A percentile compares a stretch with the other conserved stretches of the same genome.
phyloP scores from a whole-genome alignment of 2,113 vertebrate species.

The Junco hyemalis region DNA sequence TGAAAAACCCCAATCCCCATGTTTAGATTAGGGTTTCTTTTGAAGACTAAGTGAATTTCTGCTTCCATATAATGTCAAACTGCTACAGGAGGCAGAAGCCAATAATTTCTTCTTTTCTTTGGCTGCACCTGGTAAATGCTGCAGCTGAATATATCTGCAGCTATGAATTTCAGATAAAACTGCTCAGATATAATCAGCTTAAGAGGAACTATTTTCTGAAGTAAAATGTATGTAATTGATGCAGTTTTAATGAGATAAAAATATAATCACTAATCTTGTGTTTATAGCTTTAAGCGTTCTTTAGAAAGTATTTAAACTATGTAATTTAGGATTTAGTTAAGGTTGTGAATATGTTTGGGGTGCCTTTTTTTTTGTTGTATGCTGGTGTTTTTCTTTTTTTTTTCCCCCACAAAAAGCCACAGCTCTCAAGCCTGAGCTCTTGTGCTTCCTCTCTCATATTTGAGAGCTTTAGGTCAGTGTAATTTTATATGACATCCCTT shows the following conservation, averaged over 20 bases:
- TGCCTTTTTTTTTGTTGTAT: neutral
- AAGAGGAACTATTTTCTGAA: slow-evolving; percentile 27
- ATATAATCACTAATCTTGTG: neutral
- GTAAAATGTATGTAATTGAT: neutral
- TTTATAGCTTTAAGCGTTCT: neutral
- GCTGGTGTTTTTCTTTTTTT: rapidly evolving
- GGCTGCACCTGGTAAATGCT: neutral
- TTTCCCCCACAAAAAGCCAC: neutral
- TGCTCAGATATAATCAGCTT: slow-evolving; percentile 18
- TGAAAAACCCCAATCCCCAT: neutral
- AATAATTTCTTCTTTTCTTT: slow-evolving; percentile 16
- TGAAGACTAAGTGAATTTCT: neutral
- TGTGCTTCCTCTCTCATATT: neutral
- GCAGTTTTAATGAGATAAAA: neutral
- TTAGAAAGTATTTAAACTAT: neutral
- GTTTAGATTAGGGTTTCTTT: neutral
- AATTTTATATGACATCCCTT: slow-evolving; percentile 15
- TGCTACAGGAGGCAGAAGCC: neutral
- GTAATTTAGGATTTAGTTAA: neutral
- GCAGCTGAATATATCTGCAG: neutral
- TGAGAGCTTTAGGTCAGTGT: neutral
- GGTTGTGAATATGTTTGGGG: neutral
- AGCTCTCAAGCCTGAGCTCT: neutral
- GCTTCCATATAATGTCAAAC: neutral
- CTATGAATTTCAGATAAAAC: slow-evolving; percentile 43